phyloP scores from a whole-genome alignment of 1,140 invertebrate genomes.

The Euura lappo region DNA sequence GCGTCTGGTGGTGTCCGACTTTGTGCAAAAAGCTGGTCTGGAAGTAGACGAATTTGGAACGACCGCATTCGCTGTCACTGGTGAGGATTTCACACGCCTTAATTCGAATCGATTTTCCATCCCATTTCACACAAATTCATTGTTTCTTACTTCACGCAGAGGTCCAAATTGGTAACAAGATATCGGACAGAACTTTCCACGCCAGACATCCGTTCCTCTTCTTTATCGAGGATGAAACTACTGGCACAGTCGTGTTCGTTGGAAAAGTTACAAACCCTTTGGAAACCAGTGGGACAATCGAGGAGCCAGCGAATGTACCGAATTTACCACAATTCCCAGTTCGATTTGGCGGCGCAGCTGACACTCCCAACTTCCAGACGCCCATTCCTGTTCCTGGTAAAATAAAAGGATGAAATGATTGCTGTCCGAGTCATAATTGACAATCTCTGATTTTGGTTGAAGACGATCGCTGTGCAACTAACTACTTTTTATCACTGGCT shows the following conservation, averaged over 20 bases:
- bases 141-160: conserved; percentile 58
- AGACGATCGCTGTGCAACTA: no score
- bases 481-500: no score
- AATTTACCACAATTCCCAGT: not conserved
- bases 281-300: conserved; percentile 27
- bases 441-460: no score
- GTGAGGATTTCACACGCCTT: conserved; percentile 49
- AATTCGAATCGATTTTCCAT: conserved; percentile 15
- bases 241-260: conserved; percentile 73
- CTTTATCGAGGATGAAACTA: conserved; percentile 78
- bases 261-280: conserved; percentile 72
- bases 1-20: conserved; percentile 70
- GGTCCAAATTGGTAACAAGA: conserved; percentile 74
- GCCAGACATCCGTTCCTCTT: conserved; percentile 80
- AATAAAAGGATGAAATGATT: not conserved
- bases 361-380: not conserved
- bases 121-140: conserved; percentile 1
- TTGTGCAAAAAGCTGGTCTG: conserved; percentile 83
- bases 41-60: conserved; percentile 86
- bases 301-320: not conserved
- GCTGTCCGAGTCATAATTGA: not conserved
- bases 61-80: conserved; percentile 77
- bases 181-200: conserved; percentile 68
- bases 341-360: conserved; percentile 9
- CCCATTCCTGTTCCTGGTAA: not conserved